These are phyloP conservation scores for Gari tellinella DNA, from an alignment of 2,888 invertebrate genomes.

Conservation along the genomic window DNA sequence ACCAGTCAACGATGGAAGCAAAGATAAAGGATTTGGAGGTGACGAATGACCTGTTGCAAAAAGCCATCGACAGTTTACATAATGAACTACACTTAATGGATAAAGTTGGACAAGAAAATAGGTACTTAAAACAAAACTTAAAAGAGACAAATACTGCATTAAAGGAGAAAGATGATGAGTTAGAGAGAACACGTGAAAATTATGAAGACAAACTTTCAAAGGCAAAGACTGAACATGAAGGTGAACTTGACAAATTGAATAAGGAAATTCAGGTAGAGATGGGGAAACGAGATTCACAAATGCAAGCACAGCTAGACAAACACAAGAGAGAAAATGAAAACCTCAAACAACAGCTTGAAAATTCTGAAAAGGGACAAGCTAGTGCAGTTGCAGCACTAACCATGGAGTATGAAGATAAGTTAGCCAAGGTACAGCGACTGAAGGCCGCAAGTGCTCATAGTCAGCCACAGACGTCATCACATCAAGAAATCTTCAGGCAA, in stretches of 20 bases:
- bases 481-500: conserved; percentile 65
- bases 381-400: conserved; percentile 44
- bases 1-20: background rate
- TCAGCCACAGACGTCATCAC: conserved; percentile 44
- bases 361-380: conserved; percentile 36
- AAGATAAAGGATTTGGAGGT: conserved; percentile 19
- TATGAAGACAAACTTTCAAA: conserved; percentile 13
- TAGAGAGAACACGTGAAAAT: conserved; percentile 5
- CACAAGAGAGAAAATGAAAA: conserved; percentile 46
- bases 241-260: conserved; percentile 18
- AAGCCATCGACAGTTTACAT: conserved; percentile 33
- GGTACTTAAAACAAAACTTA: conserved; percentile 41
- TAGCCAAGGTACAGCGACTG: conserved; percentile 56
- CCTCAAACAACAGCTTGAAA: conserved; percentile 29
- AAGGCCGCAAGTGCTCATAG: conserved; percentile 31
- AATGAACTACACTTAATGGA: conserved; percentile 40
- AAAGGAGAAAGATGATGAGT: conserved; percentile 3
- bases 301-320: conserved; percentile 7
- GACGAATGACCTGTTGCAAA: conserved; percentile 30
- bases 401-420: conserved; percentile 61
- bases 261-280: conserved; percentile 22
- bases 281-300: conserved; percentile 16
- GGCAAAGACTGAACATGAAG: conserved; percentile 11
- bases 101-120: conserved; percentile 48
- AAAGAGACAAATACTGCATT: conserved; percentile 40